These are phyloP conservation scores for Trichacis sp. DNA, from an alignment of 2,888 invertebrate genomes.

Conservation along the genomic window DNA sequence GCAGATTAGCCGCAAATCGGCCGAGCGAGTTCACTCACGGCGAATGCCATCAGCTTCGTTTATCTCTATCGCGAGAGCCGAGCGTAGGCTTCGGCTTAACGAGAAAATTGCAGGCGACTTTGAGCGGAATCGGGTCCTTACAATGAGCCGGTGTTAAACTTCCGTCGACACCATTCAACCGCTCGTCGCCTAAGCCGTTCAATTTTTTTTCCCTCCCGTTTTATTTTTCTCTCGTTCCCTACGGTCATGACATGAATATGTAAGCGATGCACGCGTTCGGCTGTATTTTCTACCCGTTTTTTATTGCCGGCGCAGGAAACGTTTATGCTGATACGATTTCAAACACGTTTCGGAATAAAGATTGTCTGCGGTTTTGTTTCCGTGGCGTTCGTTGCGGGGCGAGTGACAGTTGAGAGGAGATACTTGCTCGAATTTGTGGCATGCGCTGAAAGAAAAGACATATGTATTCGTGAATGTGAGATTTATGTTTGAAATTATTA, in stretches of 20 bases:
- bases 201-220: no score
- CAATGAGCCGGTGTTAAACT: slow-evolving; percentile 41
- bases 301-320: background rate
- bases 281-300: background rate
- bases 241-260: slow-evolving; percentile 16
- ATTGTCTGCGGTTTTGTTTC: background rate
- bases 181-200: slow-evolving; percentile 28
- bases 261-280: slow-evolving; percentile 13
- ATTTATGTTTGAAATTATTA: no score
- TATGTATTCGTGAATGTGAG: no score
- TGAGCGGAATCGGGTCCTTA: slow-evolving; percentile 44
- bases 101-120: slow-evolving; percentile 46
- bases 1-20: slow-evolving; percentile 47
- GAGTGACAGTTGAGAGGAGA: no score
- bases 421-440: no score
- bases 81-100: slow-evolving; percentile 44
- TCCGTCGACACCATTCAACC: slow-evolving; percentile 41
- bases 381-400: no score
- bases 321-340: background rate
- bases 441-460: no score
- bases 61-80: slow-evolving; percentile 40
- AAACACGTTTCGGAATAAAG: background rate
- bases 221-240: no score
- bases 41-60: slow-evolving; percentile 42
- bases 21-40: slow-evolving; percentile 34